A percentile compares a stretch with the other conserved stretches of the same genome.
Conservation (phyloP, 2,888 invertebrate species). For the Empis stercorea region DNA sequence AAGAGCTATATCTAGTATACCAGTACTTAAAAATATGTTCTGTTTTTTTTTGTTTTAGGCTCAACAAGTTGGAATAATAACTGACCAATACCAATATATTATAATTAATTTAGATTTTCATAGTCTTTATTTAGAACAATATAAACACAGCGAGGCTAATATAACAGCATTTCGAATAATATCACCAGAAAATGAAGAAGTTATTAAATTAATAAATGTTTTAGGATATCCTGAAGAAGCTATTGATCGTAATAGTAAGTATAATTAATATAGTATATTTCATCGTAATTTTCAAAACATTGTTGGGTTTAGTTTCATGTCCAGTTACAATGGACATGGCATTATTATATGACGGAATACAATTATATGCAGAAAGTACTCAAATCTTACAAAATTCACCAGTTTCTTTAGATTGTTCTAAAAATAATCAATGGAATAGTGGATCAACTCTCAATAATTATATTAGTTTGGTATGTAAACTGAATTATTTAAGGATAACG, state of each 20-base stretch:
- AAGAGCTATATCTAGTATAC: no score
- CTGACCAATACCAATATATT: conserved; percentile 62
- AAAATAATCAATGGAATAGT: conserved; percentile 55
- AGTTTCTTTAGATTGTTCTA: conserved; percentile 46
- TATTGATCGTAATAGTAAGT: conserved; percentile 1
- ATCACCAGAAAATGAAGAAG: conserved; percentile 42
- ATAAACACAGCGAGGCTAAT: conserved; percentile 67
- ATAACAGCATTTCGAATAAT: conserved; percentile 61
- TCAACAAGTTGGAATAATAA: conserved; percentile 77
- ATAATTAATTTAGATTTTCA: conserved; percentile 72
- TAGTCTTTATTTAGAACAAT: conserved; percentile 64
- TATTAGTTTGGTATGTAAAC: conserved; percentile 39
- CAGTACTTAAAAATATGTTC: no score
- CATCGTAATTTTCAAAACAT: no score
- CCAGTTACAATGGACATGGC: conserved; percentile 53
- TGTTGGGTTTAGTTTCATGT: conserved; percentile 23
- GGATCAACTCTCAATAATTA: conserved; percentile 76
- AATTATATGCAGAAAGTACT: conserved; percentile 64
- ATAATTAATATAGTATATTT: no score
- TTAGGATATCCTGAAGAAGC: background rate
- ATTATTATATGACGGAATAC: conserved; percentile 72
- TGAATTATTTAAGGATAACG: background rate
- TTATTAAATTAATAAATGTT: conserved; percentile 38
- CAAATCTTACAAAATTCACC: conserved; percentile 43
- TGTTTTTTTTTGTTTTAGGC: conserved; percentile 42